Evolutionary conservation across 2,888 invertebrate species (phyloP), one percentile per base, ranked within the genome.

Genomic region (Synergus itoensis): DNA sequence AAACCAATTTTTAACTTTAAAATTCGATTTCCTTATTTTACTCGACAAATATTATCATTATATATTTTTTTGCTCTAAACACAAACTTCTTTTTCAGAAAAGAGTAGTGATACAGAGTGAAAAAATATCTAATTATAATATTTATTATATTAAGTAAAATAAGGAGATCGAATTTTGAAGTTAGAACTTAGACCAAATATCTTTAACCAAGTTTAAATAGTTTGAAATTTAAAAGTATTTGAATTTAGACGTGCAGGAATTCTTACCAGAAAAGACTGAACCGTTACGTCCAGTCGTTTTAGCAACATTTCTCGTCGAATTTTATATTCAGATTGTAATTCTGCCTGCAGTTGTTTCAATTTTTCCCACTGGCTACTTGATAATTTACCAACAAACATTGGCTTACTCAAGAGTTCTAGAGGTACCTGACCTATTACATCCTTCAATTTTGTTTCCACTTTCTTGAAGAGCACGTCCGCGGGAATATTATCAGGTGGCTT

Each of bases 241-340:
- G 0, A 48, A 48, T n/a, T 16, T 48, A n/a, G 7, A 16, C 16
- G 48, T 16, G 48, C 7, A 48, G 3, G 16, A 14, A 14, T 77
- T 82, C 83, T 86, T 90, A 96, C 98, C 94, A 98, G 96, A 92
- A 99, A 99, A 77, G 99, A 99, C 92, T 98, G 98, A 87, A 99
- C 95, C 0, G 99, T 99, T 81, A 99, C 98, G 92, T 99, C 99
- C 53, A 99, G 93, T 75, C 99, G 94, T 76, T 98, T 98, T 8
- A 99, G 93, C 83, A 99, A 94, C 93, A 98, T 97, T 90, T 98
- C 96, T 79, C 98, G 93, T 75, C 99, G 93, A 81, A 97, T 93
- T 85, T 94, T 94, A 89, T 98, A 99, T 88, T 99, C 99, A 16
- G 95, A 94, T 78, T 95, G 94, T 90, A 99, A 94, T 82, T 97